Evolutionary conservation across 2,797 vertebrate genomes (phyloP).

Genomic region (Lepidocolaptes lacrymiger): DNA sequence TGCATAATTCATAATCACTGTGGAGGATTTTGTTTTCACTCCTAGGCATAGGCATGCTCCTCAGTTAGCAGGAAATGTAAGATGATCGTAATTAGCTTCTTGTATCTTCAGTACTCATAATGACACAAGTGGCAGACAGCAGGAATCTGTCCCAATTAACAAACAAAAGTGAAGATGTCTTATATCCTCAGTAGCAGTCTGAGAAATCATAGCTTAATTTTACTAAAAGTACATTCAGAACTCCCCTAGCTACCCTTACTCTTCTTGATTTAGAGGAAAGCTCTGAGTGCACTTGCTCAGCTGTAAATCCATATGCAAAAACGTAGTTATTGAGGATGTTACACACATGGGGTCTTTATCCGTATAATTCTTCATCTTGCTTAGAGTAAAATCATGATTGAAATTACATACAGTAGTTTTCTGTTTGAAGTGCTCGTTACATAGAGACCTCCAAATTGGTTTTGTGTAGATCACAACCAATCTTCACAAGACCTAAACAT

Average conservation of each 20-base stretch:
- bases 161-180: not conserved
- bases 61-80: not conserved
- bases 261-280: not conserved
- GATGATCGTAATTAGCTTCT: not conserved
- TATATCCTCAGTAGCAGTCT: not conserved
- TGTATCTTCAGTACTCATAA: not conserved
- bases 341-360: not conserved
- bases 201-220: not conserved
- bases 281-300: not conserved
- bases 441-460: not conserved
- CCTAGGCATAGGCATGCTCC: not conserved
- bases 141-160: not conserved
- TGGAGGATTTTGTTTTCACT: not conserved
- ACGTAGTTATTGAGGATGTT: not conserved
- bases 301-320: slow-evolving; percentile 19
- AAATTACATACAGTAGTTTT: not conserved
- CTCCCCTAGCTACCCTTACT: not conserved
- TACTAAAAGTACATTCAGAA: not conserved
- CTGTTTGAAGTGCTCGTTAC: not conserved
- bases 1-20: not conserved
- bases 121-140: not conserved
- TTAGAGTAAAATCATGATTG: not conserved
- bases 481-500: not conserved
- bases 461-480: not conserved
- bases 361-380: not conserved